Conservation (phyloP, 2,888 invertebrate species). For the Leptopterna dolabrata region DNA sequence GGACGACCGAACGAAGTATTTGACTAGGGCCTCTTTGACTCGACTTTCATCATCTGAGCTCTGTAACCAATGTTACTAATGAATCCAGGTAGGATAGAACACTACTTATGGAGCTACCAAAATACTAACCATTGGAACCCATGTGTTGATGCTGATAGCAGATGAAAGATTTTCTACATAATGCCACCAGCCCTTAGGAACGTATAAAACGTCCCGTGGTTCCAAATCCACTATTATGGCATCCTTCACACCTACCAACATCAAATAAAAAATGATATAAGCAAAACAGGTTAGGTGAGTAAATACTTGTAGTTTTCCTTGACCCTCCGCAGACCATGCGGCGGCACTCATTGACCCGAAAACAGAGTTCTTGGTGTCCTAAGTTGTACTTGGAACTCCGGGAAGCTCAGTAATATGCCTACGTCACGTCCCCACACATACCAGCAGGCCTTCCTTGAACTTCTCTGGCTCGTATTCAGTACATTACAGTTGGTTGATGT, state of each 20-base stretch:
- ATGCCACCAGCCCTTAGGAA: slow-evolving; percentile 97
- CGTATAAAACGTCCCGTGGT: slow-evolving; percentile 88
- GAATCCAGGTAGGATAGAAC: neutral
- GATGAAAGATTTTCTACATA: slow-evolving; percentile 80
- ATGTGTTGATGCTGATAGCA: slow-evolving; percentile 77
- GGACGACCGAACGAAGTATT: slow-evolving; percentile 74
- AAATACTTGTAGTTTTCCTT: too few species aligned
- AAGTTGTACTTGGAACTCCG: too few species aligned
- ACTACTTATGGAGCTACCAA: neutral
- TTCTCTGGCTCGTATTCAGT: too few species aligned
- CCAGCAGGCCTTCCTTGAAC: too few species aligned
- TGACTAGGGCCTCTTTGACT: slow-evolving; percentile 75
- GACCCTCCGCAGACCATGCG: too few species aligned
- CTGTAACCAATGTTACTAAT: neutral
- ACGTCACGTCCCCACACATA: too few species aligned
- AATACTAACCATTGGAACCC: slow-evolving; percentile 77
- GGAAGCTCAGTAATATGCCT: too few species aligned
- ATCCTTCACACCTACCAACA: slow-evolving; percentile 63
- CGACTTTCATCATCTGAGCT: slow-evolving; percentile 69
- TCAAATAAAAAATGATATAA: neutral
- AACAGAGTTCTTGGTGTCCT: too few species aligned
- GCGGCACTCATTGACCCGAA: too few species aligned
- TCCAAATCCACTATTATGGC: slow-evolving; percentile 75
- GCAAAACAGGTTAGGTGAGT: too few species aligned
- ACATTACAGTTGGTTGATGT: too few species aligned